phyloP scores from a whole-genome alignment of 2,113 vertebrate genomes.

The Aegotheles bennettii region DNA sequence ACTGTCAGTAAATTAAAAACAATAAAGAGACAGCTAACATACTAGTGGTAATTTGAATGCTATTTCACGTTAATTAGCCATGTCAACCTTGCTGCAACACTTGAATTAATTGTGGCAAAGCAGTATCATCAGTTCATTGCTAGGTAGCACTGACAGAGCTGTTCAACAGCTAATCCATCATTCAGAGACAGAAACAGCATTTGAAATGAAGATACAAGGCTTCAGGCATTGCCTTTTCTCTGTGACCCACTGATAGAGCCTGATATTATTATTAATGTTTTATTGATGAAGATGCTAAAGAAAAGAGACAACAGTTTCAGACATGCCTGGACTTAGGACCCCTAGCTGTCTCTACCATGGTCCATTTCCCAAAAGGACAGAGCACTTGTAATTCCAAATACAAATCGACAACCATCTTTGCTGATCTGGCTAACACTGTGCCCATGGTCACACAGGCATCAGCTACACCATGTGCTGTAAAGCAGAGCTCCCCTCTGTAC shows the following conservation, averaged over 20 bases:
- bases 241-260: neutral
- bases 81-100: neutral
- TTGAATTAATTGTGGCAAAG: neutral
- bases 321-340: neutral
- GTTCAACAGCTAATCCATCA: neutral
- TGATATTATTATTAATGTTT: neutral
- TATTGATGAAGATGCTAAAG: constrained; percentile 10
- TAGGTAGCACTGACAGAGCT: neutral
- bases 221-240: neutral
- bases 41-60: neutral
- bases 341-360: neutral
- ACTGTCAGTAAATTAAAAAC: neutral
- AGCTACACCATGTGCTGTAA: fast-evolving
- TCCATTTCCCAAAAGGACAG: neutral
- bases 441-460: neutral
- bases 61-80: neutral
- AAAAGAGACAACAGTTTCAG: neutral
- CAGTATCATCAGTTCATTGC: neutral
- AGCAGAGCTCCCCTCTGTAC: neutral
- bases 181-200: neutral
- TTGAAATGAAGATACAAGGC: neutral
- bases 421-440: neutral
- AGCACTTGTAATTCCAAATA: neutral
- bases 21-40: neutral
- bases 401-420: neutral